Percentiles rank a stretch among this genome's conserved stretches.
phyloP scores from a whole-genome alignment of 2,888 invertebrate genomes.

The Drosophila anomelani region DNA sequence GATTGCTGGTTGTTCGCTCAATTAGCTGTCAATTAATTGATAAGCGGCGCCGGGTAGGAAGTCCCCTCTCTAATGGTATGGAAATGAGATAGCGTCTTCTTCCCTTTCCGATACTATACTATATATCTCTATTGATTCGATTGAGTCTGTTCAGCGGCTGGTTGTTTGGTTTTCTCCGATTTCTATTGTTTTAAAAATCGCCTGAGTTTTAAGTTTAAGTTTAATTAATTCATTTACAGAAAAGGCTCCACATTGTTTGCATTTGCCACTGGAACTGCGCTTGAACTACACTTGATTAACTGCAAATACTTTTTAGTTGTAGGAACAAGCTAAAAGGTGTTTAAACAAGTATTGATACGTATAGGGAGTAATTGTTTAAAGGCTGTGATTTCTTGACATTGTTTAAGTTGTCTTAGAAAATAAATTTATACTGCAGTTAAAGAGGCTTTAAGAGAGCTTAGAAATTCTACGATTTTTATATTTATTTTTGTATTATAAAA shows the following conservation, averaged over 20 bases:
- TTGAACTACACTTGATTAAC: background rate
- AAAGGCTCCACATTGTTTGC: conserved; percentile 1
- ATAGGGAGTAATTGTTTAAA: background rate
- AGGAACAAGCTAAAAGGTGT: background rate
- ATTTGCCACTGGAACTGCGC: background rate
- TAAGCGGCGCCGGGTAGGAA: conserved; percentile 31
- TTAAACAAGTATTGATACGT: background rate
- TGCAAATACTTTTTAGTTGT: background rate
- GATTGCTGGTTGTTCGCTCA: conserved; percentile 49
- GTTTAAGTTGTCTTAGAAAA: no score
- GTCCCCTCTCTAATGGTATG: conserved; percentile 24
- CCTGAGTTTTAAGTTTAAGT: background rate
- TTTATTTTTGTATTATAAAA: background rate
- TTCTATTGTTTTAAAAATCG: conserved; percentile 3
- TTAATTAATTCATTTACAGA: conserved; percentile 8
- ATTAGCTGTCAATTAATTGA: conserved; percentile 55
- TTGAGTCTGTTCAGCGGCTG: background rate
- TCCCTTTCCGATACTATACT: conserved; percentile 13
- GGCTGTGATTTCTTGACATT: background rate
- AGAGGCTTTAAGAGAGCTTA: background rate
- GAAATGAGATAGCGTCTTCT: conserved; percentile 28
- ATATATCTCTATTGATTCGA: background rate
- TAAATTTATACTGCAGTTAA: background rate
- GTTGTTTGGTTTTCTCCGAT: conserved; percentile 9
- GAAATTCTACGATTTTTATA: background rate